A percentile compares a stretch with the other conserved stretches of the same genome.
Evolutionary conservation across 2,797 vertebrate species (phyloP).

Genomic region (Helarctos malayanus): DNA sequence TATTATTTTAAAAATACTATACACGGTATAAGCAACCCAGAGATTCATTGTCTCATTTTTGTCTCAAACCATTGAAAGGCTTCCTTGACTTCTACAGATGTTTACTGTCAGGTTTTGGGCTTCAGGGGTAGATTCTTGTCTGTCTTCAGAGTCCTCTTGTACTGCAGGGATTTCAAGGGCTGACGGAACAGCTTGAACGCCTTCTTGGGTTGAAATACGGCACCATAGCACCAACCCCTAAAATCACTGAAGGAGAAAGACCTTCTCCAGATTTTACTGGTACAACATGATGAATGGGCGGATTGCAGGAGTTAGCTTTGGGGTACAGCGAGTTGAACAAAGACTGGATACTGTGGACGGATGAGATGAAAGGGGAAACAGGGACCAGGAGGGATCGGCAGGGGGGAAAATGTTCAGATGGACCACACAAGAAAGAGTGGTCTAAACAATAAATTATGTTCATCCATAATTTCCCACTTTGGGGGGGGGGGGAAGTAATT

Average conservation of each 20-base stretch:
- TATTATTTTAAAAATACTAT: background rate
- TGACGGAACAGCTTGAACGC: background rate
- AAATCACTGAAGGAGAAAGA: background rate
- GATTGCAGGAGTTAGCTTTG: background rate
- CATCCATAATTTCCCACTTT: background rate
- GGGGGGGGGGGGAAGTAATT: background rate
- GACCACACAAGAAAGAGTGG: background rate
- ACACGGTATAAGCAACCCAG: background rate
- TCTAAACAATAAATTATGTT: background rate
- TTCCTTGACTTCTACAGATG: background rate
- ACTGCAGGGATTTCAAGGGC: background rate
- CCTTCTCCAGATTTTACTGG: background rate
- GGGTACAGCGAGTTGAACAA: background rate
- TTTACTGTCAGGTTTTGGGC: background rate
- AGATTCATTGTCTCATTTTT: background rate
- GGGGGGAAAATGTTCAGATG: background rate
- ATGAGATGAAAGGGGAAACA: background rate
- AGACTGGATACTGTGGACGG: background rate
- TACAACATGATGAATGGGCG: background rate
- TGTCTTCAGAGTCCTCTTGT: background rate
- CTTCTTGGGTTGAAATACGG: background rate
- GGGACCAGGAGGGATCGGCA: background rate
- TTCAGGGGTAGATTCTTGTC: background rate
- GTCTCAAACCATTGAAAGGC: background rate
- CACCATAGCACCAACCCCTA: background rate